phyloP scores from a whole-genome alignment of 2,888 invertebrate genomes.

The Mellilla xanthometata region DNA sequence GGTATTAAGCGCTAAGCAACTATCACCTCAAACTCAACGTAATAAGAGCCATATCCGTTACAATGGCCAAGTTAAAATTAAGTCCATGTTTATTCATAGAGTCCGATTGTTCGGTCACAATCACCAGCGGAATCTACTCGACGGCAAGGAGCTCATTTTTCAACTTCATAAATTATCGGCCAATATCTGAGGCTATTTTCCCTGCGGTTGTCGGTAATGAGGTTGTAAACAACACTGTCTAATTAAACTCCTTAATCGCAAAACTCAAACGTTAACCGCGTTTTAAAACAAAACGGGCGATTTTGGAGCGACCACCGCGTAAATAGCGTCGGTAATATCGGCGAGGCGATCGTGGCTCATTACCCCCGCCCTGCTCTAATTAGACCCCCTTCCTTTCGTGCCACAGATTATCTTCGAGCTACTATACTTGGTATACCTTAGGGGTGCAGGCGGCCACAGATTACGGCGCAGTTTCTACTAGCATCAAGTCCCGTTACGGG shows the following conservation, averaged over 20 bases:
- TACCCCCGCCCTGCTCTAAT: slow-evolving; percentile 76
- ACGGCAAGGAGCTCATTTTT: slow-evolving; percentile 73
- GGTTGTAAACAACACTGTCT: slow-evolving; percentile 81
- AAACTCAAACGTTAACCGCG: slow-evolving; percentile 81
- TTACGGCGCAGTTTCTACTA: not conserved
- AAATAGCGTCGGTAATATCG: slow-evolving; percentile 80
- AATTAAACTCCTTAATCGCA: slow-evolving; percentile 83
- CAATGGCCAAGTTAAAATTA: slow-evolving; percentile 37
- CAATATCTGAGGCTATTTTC: slow-evolving; percentile 72
- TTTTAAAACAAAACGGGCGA: slow-evolving; percentile 82
- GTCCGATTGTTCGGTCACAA: slow-evolving; percentile 56
- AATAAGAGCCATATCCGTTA: slow-evolving; percentile 38
- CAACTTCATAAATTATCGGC: slow-evolving; percentile 76
- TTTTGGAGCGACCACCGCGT: slow-evolving; percentile 79
- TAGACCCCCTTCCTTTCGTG: slow-evolving; percentile 65
- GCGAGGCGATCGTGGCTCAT: slow-evolving; percentile 81
- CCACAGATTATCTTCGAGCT: slow-evolving; percentile 20
- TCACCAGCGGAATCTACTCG: slow-evolving; percentile 62
- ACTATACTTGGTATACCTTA: slow-evolving; percentile 16
- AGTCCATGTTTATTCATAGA: slow-evolving; percentile 64
- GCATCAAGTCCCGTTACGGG: slow-evolving; percentile 1
- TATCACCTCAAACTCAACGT: slow-evolving; percentile 32
- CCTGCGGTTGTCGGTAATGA: slow-evolving; percentile 71
- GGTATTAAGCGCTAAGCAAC: slow-evolving; percentile 26
- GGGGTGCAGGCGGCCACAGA: slow-evolving; percentile 15